Base-by-base conservation (phyloP, 2,888 invertebrate genomes). In the Halocaridina rubra region DNA sequence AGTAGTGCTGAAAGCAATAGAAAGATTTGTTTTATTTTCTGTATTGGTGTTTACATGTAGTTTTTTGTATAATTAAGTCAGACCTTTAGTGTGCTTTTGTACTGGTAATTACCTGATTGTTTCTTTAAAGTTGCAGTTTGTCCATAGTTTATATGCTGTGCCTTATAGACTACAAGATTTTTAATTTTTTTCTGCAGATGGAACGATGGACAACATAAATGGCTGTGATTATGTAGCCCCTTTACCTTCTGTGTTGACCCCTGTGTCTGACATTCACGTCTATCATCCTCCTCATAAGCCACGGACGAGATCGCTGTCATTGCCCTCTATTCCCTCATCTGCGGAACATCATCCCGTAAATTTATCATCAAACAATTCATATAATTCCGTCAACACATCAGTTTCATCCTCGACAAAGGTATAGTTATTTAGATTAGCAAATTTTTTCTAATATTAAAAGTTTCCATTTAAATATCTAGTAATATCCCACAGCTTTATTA, bases 271-370 rank as follows among this genome's bases (percentile, higher is more conserved):
- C 3, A 46, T 46, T 39, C 78, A 39, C 10, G 39, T 46, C 32
- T 19, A 46, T 46, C 46, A 72, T 22, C 27, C 27, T 59, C 16
- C 69, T 30, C 74, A 75, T 67, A 82, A 82, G 53, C 81, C 86
- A 22, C 86, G 86, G 59, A 82, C 69, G 13, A 72, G 86, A 22
- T 82, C 86, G 24, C 67, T 82, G 29, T 86, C 86, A 46, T 39
- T 86, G 32, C 86, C 86, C 19, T 81, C 86, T 19, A 74, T 86
- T 4, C 79, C 81, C 10, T 67, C 84, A 24, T 84, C 78, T 22
- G 67, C 46, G 16, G 74, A 80, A 5, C 80, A 59, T 27, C 61
- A 74, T 19, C 81, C 81, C 8, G 76, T 81, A 8, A 81, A 81
- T 19, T 46, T 81, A 19, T 81, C n/a, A n/a, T n/a, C 81, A 22